phyloP scores from a whole-genome alignment of 2,797 vertebrate species.

The Carapus acus region DNA sequence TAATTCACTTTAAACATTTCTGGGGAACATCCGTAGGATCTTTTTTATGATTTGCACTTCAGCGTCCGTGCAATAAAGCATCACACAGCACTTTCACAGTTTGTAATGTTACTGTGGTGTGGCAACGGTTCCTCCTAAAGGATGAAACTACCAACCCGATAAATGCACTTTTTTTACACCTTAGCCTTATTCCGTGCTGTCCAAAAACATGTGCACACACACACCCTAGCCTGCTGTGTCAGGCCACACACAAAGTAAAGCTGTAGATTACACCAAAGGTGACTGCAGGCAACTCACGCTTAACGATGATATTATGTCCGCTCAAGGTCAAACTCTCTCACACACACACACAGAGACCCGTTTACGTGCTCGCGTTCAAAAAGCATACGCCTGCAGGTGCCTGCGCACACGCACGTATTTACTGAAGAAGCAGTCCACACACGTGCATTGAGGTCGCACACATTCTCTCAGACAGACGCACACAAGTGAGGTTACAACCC shows the following conservation, averaged over 20 bases:
- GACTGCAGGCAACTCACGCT: constrained; percentile 29
- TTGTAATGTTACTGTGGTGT: constrained; percentile 27
- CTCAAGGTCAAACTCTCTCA: constrained; percentile 38
- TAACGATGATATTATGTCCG: constrained; percentile 38
- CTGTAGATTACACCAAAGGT: constrained; percentile 38
- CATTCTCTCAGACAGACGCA: not conserved
- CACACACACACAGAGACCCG: constrained; percentile 5
- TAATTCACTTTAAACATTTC: no score
- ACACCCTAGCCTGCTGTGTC: constrained; percentile 9
- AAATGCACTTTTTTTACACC: constrained; percentile 30
- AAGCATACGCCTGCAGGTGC: not conserved
- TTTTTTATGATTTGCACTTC: no score
- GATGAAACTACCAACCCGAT: constrained; percentile 25
- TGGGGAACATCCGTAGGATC: no score
- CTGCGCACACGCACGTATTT: not conserved
- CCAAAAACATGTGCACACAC: not conserved
- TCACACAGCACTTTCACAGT: constrained; percentile 31
- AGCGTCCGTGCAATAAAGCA: constrained; percentile 1
- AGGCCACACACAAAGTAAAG: constrained; percentile 33
- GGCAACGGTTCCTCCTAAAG: constrained; percentile 12
- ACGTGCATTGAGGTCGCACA: constrained; percentile 2
- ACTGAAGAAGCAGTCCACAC: not conserved
- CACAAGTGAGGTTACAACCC: constrained; percentile 29
- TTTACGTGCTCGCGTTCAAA: not conserved
- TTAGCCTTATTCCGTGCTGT: constrained; percentile 9